Conservation (phyloP, 2,797 vertebrate species). For the Darevskia mixta region DNA sequence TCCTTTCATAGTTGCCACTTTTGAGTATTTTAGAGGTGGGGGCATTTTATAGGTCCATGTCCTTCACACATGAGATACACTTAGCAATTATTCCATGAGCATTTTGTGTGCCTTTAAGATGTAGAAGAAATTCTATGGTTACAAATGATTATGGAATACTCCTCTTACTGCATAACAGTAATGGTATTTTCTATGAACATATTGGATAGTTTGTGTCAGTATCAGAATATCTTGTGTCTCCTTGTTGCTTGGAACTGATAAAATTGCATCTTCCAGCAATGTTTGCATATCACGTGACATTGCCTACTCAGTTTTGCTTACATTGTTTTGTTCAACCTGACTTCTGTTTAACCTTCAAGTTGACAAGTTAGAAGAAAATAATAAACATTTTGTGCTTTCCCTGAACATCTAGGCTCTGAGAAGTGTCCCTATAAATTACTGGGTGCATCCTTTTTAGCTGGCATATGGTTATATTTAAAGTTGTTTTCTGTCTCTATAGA, state of each 20-base stretch:
- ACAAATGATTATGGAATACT: neutral
- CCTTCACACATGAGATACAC: neutral
- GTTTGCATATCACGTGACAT: neutral
- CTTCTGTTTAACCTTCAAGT: constrained; percentile 14
- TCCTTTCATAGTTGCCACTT: neutral
- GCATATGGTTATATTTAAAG: constrained; percentile 13
- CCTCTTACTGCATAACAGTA: neutral
- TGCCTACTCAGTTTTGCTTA: constrained; percentile 4
- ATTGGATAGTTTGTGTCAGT: neutral
- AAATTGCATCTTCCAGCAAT: neutral
- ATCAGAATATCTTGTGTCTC: neutral
- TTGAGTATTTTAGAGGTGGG: neutral
- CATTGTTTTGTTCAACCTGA: neutral
- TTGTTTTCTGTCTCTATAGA: constrained; percentile 9
- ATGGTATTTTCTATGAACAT: neutral
- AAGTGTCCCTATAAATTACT: neutral
- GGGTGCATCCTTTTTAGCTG: neutral
- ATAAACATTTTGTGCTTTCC: constrained; percentile 19
- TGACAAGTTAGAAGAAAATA: constrained; percentile 30
- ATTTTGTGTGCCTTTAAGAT: neutral
- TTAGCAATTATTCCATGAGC: neutral
- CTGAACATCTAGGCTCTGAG: constrained; percentile 14
- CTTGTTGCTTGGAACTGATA: neutral
- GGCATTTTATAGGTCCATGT: neutral
- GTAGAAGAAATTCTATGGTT: neutral